Percentiles rank a stretch among this genome's conserved stretches.
These are phyloP conservation scores for Tapera naevia DNA, from an alignment of 2,797 vertebrate species.

Conservation along the genomic window DNA sequence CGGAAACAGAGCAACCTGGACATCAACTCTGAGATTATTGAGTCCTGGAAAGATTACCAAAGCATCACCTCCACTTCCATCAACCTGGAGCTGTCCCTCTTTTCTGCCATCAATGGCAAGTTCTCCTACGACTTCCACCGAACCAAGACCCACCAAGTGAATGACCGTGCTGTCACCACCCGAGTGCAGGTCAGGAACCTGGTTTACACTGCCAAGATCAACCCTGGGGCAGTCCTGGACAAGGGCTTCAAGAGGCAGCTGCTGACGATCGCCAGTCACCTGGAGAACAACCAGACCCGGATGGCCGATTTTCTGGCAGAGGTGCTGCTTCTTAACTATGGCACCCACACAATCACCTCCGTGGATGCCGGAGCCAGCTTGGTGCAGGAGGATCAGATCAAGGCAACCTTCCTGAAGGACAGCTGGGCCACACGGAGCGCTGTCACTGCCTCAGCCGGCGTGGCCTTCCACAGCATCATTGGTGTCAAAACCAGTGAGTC, in stretches of 20 bases:
- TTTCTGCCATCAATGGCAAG: conserved; percentile 81
- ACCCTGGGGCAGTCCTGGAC: conserved; percentile 81
- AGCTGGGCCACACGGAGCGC: conserved; percentile 30
- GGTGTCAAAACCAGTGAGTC: conserved; percentile 62
- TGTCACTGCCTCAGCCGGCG: conserved; percentile 74
- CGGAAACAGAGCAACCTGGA: conserved; percentile 87
- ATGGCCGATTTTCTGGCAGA: conserved; percentile 85
- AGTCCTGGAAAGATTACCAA: conserved; percentile 84
- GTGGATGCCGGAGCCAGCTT: conserved; percentile 85
- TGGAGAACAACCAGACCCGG: conserved; percentile 89
- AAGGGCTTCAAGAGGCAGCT: conserved; percentile 79
- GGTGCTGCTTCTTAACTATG: conserved; percentile 86
- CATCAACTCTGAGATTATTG: conserved; percentile 87
- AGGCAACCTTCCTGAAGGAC: conserved; percentile 79
- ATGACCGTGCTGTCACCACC: conserved; percentile 79
- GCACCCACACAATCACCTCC: conserved; percentile 86
- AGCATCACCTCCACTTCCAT: conserved; percentile 82
- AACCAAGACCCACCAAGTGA: conserved; percentile 88
- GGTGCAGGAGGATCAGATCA: conserved; percentile 87
- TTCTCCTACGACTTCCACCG: conserved; percentile 84
- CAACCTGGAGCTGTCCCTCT: conserved; percentile 82
- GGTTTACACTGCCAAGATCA: conserved; percentile 83
- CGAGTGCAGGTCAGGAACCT: conserved; percentile 88
- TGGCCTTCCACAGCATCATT: conserved; percentile 80
- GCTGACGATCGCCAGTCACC: conserved; percentile 79